A percentile compares a stretch with the other conserved stretches of the same genome.
Evolutionary conservation across 2,888 invertebrate species (phyloP).

Genomic region (Lasioglossum vierecki): DNA sequence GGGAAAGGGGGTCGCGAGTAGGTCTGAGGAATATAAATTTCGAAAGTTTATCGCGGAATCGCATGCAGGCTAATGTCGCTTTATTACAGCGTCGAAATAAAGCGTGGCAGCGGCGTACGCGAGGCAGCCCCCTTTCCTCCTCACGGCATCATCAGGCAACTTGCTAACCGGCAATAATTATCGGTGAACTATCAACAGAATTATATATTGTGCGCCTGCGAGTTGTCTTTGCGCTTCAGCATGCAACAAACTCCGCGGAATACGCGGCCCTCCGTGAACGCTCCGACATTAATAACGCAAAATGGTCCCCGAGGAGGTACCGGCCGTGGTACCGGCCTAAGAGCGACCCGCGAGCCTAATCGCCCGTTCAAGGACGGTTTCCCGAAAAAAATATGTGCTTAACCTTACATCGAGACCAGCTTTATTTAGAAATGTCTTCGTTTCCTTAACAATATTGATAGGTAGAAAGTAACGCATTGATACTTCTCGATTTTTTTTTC

Average conservation of each 20-base stretch:
- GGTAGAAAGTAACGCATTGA: neutral
- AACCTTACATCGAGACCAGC: neutral
- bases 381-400: neutral
- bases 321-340: conserved; percentile 77
- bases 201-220: conserved; percentile 80
- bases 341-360: conserved; percentile 11
- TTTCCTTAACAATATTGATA: neutral
- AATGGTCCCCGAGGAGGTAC: conserved; percentile 72
- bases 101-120: conserved; percentile 54
- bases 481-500: neutral
- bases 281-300: conserved; percentile 81
- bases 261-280: conserved; percentile 75
- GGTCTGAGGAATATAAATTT: conserved; percentile 77
- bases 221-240: conserved; percentile 69
- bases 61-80: conserved; percentile 82
- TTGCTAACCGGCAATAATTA: conserved; percentile 82
- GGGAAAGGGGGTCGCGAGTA: conserved; percentile 46
- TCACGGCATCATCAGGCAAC: conserved; percentile 72
- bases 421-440: neutral
- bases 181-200: conserved; percentile 79
- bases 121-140: neutral
- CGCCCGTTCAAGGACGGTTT: neutral
- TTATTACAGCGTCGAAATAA: conserved; percentile 78
- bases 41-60: conserved; percentile 82
- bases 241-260: conserved; percentile 69